Base-by-base conservation (phyloP, 1,140 invertebrate species). In the Patella vulgata region DNA sequence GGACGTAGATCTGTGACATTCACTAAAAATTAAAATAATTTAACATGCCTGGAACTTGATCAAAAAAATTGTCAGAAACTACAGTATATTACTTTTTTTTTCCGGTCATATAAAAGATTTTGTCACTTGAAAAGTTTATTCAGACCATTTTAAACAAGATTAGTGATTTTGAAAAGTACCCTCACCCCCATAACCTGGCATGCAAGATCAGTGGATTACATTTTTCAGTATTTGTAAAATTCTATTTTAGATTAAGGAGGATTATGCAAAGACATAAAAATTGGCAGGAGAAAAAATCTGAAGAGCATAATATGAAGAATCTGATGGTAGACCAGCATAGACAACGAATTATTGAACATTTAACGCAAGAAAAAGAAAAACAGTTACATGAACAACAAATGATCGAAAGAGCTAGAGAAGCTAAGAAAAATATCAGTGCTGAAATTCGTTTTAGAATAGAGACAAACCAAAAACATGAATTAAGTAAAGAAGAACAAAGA, bases 311-410 rank as follows among this genome's bases (percentile, higher is more conserved):
- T 17, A 77, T 78, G 74, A 71, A 75, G 50, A 58, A 60, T 12
- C 23, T 77, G 17, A 81, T 82, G 78, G 62, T 75, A 42, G 81
- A 83, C 55, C 70, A 76, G 9, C 80, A 82, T 50, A 59, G 74
- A 17, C 72, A 81, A 23, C 53, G 74, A 28, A 65, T 83, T 23
- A 25, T 64, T 43, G 66, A 55, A 8, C 78, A 80, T 58, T 60
- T 83, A 28, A 66, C 73, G 2, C 63, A 68, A 19, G 80, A 83
- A 19, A 54, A 66, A 9, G 68, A 80, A 11, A 68, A 72, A 21
- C 74, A 80, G 28, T 19, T 60, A 9, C 59, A 77, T 39, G 75
- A 82, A 61, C 68, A 74, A 36, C n/a, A 63, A 21, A 66, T 69
- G 25, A 69, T 82, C 11, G 53, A 73, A 12, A 57, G 61, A 31